Evolutionary conservation across 2,797 vertebrate genomes (phyloP).

Genomic region (Eospalax fontanierii): DNA sequence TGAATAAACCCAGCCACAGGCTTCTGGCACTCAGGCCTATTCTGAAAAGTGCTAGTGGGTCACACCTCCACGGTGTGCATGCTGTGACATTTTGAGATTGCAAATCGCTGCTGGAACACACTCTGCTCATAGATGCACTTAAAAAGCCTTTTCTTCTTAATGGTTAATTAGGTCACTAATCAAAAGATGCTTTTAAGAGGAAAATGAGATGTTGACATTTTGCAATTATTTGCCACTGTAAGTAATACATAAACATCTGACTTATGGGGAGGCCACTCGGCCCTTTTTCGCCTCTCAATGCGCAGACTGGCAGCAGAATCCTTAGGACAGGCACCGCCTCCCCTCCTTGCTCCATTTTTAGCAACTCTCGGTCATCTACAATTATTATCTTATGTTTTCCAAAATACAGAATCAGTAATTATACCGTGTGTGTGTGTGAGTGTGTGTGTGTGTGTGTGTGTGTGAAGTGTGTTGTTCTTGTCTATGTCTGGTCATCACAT

Average conservation of each 20-base stretch:
- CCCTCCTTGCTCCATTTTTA: slow-evolving; percentile 77
- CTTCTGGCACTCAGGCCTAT: slow-evolving; percentile 60
- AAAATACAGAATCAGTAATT: slow-evolving; percentile 62
- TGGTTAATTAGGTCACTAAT: slow-evolving; percentile 92
- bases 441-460: background rate
- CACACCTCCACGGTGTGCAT: slow-evolving; percentile 76
- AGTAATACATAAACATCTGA: slow-evolving; percentile 95
- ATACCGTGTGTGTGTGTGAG: background rate
- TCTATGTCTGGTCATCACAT: background rate
- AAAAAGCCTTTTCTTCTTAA: slow-evolving; percentile 85
- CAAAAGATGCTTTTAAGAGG: slow-evolving; percentile 89
- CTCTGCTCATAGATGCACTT: slow-evolving; percentile 83
- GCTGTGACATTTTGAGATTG: slow-evolving; percentile 87
- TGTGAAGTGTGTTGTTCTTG: background rate
- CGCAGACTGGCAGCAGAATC: slow-evolving; percentile 84
- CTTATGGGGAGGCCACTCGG: slow-evolving; percentile 91
- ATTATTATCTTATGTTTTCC: slow-evolving; percentile 84
- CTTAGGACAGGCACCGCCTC: slow-evolving; percentile 81
- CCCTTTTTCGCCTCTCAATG: slow-evolving; percentile 90
- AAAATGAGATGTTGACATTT: slow-evolving; percentile 92
- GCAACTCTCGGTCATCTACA: slow-evolving; percentile 84
- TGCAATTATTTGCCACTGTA: slow-evolving; percentile 93
- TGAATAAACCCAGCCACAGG: slow-evolving; percentile 53
- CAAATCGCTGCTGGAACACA: slow-evolving; percentile 82
- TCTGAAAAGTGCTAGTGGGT: slow-evolving; percentile 80